Base-by-base conservation (phyloP, 2,888 invertebrate species). In the Chymomyza caudatula region DNA sequence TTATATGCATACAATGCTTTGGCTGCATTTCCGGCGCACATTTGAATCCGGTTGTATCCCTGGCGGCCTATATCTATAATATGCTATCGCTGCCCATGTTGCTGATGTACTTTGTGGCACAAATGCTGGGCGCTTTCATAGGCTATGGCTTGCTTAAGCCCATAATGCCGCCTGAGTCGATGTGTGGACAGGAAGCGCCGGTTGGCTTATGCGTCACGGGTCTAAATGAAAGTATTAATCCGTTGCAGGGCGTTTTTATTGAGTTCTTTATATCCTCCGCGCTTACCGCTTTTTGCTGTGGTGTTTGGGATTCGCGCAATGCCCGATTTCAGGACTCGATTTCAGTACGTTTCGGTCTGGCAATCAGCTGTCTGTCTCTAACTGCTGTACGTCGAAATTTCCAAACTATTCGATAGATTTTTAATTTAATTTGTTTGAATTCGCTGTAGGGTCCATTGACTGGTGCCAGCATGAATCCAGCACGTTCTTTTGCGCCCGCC, bases 21-120 rank as follows among this genome's bases (percentile, higher is more conserved):
- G 95, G 94, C 0, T 95, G 95, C 81, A 91, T 96, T 60, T 95
- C 95, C 44, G 95, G 94, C 25, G 94, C 94, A 0, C 95, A 94
- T 82, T 91, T 96, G 85, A 96, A 96, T 88, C 96, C 96, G 0
- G 92, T 93, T 0, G 94, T 96, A 2, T 94, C 95, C 0, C 84
- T 94, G 6, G 93, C 93, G 1, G 92, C 94, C 0, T 90, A 93
- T 0, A 53, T 89, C 0, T 89, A 89, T 58, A 76, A 80, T 2
- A 57, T 74, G 55, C 75, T 88, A n/a, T 76, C 87, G 0, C 59
- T 77, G 59, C 67, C 74, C 4, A 91, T 93, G 55, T 93, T 92
- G 0, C 77, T 92, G 0, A 88, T 92, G 13, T 96, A 95, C 79
- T 74, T 93, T 0, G 75, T 93, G 4, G 93, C 92, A 2, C 94